Base-by-base conservation (phyloP, 2,113 vertebrate species). In the Sturnira hondurensis region DNA sequence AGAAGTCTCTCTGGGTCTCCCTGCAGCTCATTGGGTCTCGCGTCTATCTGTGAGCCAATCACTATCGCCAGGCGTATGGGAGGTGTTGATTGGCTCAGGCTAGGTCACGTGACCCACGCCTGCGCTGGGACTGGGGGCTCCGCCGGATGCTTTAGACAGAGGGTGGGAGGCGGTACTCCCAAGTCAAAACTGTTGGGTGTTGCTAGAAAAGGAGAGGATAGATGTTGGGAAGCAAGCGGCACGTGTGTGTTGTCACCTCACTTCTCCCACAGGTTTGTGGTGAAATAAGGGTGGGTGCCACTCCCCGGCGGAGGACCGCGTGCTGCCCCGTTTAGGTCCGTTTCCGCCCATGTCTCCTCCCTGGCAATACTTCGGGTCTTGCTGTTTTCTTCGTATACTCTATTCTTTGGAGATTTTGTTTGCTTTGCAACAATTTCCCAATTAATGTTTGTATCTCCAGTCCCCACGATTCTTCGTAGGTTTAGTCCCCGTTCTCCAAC, bases 41-140 rank as follows among this genome's bases (percentile, higher is more conserved):
- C 0, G 9, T 12, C 10, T 47, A 3, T 24, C 11, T 14, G 58
- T 74, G 56, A 84, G 80, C 38, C 94, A 84, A 54, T 84, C 47
- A 38, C 74, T 15, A 19, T 22, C 50, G 13, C 4, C 56, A 26
- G 63, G 36, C 8, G 74, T 31, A 36, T 77, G 58, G 80, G 86
- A 86, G 50, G 43, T 41, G 12, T 31, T 95, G 47, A 22, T 67
- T 95, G 84, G 43, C 33, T 94, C 74, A 77, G 52, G 50, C 9
- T 52, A 47, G 56, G 13, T 95, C 86, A 70, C 43, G 58, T 70
- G 58, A 91, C 52, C 14, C 16, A 33, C 1, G 0, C 38, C 7
- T 41, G 56, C 4, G 1, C 11, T 26, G 1, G 22, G 15, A 45
- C 1, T 17, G 0, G 13, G 13, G 5, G 7, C 6, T 12, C 15